Base-by-base conservation (phyloP, 1,140 invertebrate genomes). In the Laupala kohalensis region DNA sequence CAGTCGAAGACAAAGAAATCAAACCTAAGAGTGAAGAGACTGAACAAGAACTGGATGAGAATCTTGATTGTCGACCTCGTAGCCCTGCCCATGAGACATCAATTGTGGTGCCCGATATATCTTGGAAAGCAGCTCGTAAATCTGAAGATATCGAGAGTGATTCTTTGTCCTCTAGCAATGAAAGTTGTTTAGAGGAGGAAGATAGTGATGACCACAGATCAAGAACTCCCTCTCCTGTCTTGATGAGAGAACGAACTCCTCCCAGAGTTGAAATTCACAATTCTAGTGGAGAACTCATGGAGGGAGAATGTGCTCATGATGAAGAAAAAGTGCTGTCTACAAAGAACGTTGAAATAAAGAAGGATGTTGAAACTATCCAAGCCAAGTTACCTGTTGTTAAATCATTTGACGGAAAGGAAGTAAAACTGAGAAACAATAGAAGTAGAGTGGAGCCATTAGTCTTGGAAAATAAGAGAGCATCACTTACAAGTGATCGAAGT, bases 181-280 rank as follows among this genome's bases (percentile, higher is more conserved):
- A 77, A 67, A 6, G n/a, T 27, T 64, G 70, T 66, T 79, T 79
- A 28, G 72, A 75, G 19, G 78, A 79, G 15, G 73, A 77, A 28
- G 69, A 68, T 15, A 69, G 71, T 0, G 73, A 74, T 12, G 76
- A 75, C 5, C 71, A 72, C 9, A 68, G 28, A 26, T 67, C 6
- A 23, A 63, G 65, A 1, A 25, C 29, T 3, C 53, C 53, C 0
- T 70, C 69, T 24, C 2, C 23, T 4, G 27, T 66, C 5, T 23
- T 53, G 9, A n/a, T 19, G 5, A 19, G 25, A 69, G 72, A 72
- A 30, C 29, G 62, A 64, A 63, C 69, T 53, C 77, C 79, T 5
- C 88, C 88, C 0, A 81, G 88, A 71, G 79, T 89, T 0, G 87
- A 89, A 81, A 84, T 89, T 2, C 86, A 88, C 76, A 85, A 90